A percentile compares a stretch with the other conserved stretches of the same genome.
These are phyloP conservation scores for Acestrorhynchus altus DNA, from an alignment of 2,797 vertebrate species.

Conservation along the genomic window DNA sequence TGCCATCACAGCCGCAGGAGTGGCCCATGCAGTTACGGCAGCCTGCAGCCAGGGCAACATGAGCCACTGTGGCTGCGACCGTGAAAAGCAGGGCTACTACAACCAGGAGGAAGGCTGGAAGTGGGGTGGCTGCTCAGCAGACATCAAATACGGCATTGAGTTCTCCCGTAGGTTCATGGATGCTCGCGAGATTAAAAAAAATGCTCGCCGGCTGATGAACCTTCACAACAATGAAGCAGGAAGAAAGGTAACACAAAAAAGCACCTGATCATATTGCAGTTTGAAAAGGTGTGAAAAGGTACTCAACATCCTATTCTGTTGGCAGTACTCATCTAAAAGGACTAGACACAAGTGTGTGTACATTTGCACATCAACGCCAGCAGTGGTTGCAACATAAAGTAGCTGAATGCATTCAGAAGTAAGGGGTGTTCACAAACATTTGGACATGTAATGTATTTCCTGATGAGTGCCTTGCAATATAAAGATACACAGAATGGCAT, in stretches of 20 bases:
- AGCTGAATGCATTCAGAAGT: too few relatives aligned
- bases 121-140: constrained; percentile 90
- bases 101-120: constrained; percentile 91
- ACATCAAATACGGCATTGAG: constrained; percentile 89
- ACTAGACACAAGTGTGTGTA: too few relatives aligned
- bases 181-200: constrained; percentile 89
- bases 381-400: too few relatives aligned
- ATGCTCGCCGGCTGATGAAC: constrained; percentile 88
- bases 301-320: not conserved
- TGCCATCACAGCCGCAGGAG: constrained; percentile 88
- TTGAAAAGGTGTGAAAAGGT: too few relatives aligned
- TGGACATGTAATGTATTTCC: too few relatives aligned
- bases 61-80: constrained; percentile 89
- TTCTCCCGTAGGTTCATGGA: constrained; percentile 90
- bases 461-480: not conserved
- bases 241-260: constrained; percentile 73
- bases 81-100: constrained; percentile 89
- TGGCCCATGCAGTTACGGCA: constrained; percentile 86
- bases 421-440: too few relatives aligned
- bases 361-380: too few relatives aligned
- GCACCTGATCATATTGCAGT: not conserved
- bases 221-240: constrained; percentile 91
- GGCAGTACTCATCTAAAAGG: too few relatives aligned
- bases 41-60: constrained; percentile 91
- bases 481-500: not conserved